phyloP scores from a whole-genome alignment of 1,140 invertebrate species.

The Rhizoglyphus robini region DNA sequence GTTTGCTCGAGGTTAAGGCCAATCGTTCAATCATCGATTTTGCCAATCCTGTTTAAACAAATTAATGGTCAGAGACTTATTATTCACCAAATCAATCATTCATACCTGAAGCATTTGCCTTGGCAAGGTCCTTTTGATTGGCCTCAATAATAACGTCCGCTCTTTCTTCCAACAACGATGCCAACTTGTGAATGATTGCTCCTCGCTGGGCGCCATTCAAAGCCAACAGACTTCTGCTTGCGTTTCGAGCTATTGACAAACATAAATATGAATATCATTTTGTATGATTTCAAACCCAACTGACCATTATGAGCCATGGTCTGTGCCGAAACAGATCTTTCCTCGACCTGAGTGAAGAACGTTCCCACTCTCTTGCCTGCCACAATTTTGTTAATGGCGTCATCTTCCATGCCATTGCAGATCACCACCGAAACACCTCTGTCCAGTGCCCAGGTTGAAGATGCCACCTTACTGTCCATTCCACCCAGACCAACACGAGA shows the following conservation, averaged over 20 bases:
- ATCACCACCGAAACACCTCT: slow-evolving; percentile 91
- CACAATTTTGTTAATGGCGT: slow-evolving; percentile 82
- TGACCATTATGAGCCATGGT: slow-evolving; percentile 83
- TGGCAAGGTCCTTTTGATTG: slow-evolving; percentile 70
- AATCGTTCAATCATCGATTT: slow-evolving; percentile 67
- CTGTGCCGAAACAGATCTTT: slow-evolving; percentile 56
- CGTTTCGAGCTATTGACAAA: slow-evolving; percentile 36
- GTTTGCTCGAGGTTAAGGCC: slow-evolving; percentile 71
- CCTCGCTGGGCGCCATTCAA: slow-evolving; percentile 64
- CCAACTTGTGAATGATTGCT: slow-evolving; percentile 67
- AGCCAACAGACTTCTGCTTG: slow-evolving; percentile 63
- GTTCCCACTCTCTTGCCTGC: slow-evolving; percentile 87
- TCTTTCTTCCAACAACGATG: slow-evolving; percentile 64
- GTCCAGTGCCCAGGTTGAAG: slow-evolving; percentile 87
- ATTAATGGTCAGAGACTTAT: too few relatives aligned
- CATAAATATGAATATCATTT: too few relatives aligned
- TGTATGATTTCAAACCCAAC: too few relatives aligned
- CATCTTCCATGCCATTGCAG: slow-evolving; percentile 89
- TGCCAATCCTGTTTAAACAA: too few relatives aligned
- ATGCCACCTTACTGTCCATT: slow-evolving; percentile 86
- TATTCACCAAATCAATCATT: not conserved
- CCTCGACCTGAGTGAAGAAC: slow-evolving; percentile 76
- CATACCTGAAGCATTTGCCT: slow-evolving; percentile 55
- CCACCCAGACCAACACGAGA: slow-evolving; percentile 91
- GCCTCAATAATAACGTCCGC: slow-evolving; percentile 73